Evolutionary conservation across 2,888 invertebrate species (phyloP).

Genomic region (Zhengitettix transpicula): DNA sequence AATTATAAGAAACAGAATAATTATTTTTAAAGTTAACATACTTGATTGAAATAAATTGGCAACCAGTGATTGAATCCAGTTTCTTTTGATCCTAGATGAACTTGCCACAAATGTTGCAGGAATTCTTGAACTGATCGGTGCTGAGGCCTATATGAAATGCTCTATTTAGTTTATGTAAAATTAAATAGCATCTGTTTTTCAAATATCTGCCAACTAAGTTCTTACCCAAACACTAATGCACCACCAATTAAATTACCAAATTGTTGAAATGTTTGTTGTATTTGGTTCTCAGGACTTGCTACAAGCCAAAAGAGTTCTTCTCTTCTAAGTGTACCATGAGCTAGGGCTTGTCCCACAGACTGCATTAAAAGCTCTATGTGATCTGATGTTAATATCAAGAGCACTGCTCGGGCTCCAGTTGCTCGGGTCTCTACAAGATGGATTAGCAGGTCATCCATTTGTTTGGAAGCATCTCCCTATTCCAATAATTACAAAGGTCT

Average conservation of each 20-base stretch:
- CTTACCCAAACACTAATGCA: constrained; percentile 13
- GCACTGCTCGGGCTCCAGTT: constrained; percentile 15
- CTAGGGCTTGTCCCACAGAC: constrained; percentile 13
- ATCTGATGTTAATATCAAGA: constrained; percentile 14
- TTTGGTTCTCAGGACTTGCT: constrained; percentile 9
- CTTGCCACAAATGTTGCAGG: constrained; percentile 10
- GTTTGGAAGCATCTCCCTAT: neutral
- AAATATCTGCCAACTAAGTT: neutral
- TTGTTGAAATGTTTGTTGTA: constrained; percentile 5
- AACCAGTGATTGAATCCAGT: constrained; percentile 25
- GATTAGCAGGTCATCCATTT: constrained; percentile 9
- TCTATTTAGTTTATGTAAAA: neutral
- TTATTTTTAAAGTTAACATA: constrained; percentile 1
- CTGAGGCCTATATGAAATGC: constrained; percentile 11
- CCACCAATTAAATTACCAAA: constrained; percentile 13
- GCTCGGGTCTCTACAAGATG: constrained; percentile 13
- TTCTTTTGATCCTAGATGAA: constrained; percentile 11
- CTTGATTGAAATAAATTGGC: constrained; percentile 22
- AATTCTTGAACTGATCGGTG: constrained; percentile 13
- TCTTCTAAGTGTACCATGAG: constrained; percentile 9
- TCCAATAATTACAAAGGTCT: too few relatives aligned
- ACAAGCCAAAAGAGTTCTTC: constrained; percentile 14
- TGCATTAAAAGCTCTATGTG: constrained; percentile 14
- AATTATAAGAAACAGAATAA: neutral
- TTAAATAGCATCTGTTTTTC: neutral